Conservation (phyloP, 1,140 invertebrate species). For the Papilio machaon region DNA sequence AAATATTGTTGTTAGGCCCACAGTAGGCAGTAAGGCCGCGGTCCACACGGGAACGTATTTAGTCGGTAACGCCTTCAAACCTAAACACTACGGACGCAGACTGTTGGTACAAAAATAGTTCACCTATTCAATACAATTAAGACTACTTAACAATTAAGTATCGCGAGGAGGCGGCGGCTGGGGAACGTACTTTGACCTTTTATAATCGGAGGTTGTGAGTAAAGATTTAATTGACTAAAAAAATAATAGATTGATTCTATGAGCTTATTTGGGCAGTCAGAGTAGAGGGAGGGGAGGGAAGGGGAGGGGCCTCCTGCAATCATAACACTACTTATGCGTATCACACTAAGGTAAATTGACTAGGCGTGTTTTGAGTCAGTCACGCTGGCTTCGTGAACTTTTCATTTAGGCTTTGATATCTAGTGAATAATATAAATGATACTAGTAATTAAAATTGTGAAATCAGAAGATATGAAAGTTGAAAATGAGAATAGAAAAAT, state of each 20-base stretch:
- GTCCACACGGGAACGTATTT: conserved; percentile 62
- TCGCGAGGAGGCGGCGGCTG: conserved; percentile 68
- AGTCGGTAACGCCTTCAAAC: conserved; percentile 74
- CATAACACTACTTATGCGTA: conserved; percentile 78
- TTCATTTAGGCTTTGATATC: conserved; percentile 50
- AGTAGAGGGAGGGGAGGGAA: conserved; percentile 2
- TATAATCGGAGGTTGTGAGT: conserved; percentile 19
- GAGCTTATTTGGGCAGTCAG: conserved; percentile 36
- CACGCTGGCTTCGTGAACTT: conserved; percentile 52
- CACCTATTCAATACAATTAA: conserved; percentile 80
- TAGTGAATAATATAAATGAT: conserved; percentile 27
- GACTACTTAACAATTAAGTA: conserved; percentile 81
- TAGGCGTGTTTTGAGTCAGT: conserved; percentile 76
- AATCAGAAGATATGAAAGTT: background rate
- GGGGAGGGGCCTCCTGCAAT: conserved; percentile 57
- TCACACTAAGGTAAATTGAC: conserved; percentile 82
- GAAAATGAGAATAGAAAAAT: background rate
- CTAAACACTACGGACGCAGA: conserved; percentile 75
- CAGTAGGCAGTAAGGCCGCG: conserved; percentile 30
- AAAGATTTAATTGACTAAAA: background rate
- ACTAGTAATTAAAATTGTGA: background rate
- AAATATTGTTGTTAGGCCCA: conserved; percentile 23
- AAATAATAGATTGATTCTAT: background rate
- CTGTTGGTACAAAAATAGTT: conserved; percentile 81
- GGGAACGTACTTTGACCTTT: conserved; percentile 47